Evolutionary conservation across 2,113 vertebrate genomes (phyloP).

Genomic region (Onychostruthus taczanowskii): DNA sequence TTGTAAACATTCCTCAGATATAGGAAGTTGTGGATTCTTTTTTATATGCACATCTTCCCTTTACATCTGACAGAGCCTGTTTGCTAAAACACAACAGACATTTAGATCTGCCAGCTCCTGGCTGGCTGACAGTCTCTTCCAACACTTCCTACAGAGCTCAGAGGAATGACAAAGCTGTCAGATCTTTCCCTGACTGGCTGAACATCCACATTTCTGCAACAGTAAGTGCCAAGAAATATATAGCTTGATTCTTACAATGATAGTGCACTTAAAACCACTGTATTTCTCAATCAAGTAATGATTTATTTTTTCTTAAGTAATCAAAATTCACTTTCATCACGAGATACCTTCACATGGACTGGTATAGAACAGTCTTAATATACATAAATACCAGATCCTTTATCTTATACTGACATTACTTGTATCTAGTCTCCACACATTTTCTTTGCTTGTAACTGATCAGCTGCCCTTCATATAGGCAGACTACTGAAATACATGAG

Average conservation of each 20-base stretch:
- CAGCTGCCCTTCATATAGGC: neutral
- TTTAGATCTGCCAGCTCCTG: slow-evolving; percentile 21
- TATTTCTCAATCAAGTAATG: neutral
- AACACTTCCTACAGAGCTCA: slow-evolving; percentile 46
- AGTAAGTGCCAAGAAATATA: neutral
- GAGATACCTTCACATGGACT: neutral
- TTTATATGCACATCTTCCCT: neutral
- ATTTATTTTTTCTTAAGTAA: neutral
- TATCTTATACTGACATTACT: slow-evolving; percentile 13
- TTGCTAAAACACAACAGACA: neutral
- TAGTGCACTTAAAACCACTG: neutral
- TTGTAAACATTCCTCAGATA: neutral
- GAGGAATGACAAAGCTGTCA: slow-evolving; percentile 63
- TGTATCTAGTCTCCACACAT: neutral
- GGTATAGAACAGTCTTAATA: neutral
- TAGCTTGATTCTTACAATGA: neutral
- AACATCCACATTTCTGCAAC: slow-evolving; percentile 30
- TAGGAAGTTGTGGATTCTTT: neutral
- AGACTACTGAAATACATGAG: neutral
- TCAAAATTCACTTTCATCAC: neutral
- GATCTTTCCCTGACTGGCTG: slow-evolving; percentile 36
- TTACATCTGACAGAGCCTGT: neutral
- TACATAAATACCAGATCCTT: neutral
- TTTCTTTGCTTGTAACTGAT: neutral
- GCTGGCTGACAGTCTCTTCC: slow-evolving; percentile 29